Conservation (phyloP, 2,113 vertebrate species). For the Bubo blakistoni region DNA sequence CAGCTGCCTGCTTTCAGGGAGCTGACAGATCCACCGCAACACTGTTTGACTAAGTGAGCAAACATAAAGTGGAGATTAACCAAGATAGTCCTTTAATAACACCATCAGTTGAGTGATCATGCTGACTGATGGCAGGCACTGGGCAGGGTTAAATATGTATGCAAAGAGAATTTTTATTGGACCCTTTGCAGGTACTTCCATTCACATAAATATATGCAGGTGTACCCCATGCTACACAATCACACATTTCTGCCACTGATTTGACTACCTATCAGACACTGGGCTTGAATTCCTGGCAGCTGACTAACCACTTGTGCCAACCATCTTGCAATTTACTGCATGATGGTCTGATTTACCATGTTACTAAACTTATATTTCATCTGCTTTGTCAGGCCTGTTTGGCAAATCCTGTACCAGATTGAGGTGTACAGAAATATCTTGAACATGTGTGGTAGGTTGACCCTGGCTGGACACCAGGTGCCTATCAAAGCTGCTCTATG, state of each 20-base stretch:
- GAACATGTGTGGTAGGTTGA: fast-evolving
- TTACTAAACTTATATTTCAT: background rate
- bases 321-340: background rate
- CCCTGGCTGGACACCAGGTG: background rate
- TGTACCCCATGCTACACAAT: background rate
- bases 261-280: background rate
- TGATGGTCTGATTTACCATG: background rate
- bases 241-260: background rate
- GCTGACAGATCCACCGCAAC: background rate
- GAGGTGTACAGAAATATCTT: fast-evolving
- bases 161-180: background rate
- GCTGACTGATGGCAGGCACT: background rate
- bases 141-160: background rate
- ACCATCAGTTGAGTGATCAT: background rate
- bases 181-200: background rate
- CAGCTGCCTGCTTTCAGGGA: background rate
- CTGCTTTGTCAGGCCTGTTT: background rate
- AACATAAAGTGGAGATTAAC: background rate
- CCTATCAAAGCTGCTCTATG: background rate
- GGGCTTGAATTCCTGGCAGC: background rate
- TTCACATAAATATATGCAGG: background rate
- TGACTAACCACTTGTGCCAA: background rate
- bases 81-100: background rate
- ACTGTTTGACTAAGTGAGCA: background rate
- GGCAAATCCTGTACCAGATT: background rate